Evolutionary conservation across 1,140 invertebrate genomes (phyloP), one percentile per base, ranked within the genome.

Genomic region (Pseudomyrmex flavicornis): DNA sequence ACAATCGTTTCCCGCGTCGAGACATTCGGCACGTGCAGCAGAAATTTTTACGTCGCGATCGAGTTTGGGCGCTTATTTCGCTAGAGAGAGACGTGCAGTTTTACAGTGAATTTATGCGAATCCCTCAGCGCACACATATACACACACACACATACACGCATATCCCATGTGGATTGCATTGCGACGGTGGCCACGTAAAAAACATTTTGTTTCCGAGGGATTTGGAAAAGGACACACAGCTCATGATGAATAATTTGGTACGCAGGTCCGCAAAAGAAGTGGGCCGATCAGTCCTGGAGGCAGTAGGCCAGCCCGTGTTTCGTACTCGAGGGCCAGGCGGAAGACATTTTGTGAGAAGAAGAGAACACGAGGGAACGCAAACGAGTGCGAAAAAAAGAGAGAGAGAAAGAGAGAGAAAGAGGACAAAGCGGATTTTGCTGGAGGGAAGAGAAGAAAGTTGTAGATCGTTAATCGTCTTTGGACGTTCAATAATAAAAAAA

Each of bases 301-400:
- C 88, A 87, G 35, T 89, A 89, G 88, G 88, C 77, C 88, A 88
- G 59, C 50, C 26, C 50, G 83, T 69, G 68, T 88, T 85, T 85
- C 73, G 73, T 56, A 44, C 54, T 13, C 20, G 73, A 48, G 22
- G 69, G 72, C 61, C 72, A 52, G 46, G 17, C 80, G 62, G 52
- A 82, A 75, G 66, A 54, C 69, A 70, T 70, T 70, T 69, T 44
- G 20, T 50, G 22, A 66, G 48, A 52, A 68, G 26, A n/a, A 48
- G 20, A 26, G 26, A 26, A 26, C 77, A 69, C n/a, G 65, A 4
- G 9, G 46, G 35, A 12, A 13, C 13, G 20, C 35, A 50, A 44
- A 26, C 54, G 62, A 76, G 54, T 20, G 10, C 12, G 48, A 44
- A 44, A 35, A 26, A 15, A 22, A 20, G 12, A 69, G 48, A 20